These are phyloP conservation scores for Lipophrys pholis DNA, from an alignment of 2,113 vertebrate species.

Conservation along the genomic window DNA sequence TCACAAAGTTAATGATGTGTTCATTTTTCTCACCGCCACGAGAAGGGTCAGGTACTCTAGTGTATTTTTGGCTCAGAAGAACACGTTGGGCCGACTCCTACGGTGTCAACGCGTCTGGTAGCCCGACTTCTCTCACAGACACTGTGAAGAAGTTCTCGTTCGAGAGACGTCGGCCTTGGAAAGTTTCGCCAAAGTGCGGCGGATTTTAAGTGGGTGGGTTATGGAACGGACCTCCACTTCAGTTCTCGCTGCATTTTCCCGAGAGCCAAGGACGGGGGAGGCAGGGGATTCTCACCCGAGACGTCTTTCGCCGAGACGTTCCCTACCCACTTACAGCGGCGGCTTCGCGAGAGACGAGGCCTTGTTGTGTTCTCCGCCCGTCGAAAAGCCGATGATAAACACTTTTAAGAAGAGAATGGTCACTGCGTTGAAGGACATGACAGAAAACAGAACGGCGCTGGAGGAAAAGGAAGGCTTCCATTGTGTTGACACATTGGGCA, in stretches of 20 bases:
- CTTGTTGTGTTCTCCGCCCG: constrained; percentile 40
- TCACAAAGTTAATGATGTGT: too few species aligned
- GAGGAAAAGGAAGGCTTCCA: constrained; percentile 17
- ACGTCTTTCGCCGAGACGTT: not conserved
- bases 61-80: too few species aligned
- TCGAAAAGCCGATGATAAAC: constrained; percentile 38
- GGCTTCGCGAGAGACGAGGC: constrained; percentile 8
- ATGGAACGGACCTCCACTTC: constrained; percentile 42
- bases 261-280: too few species aligned
- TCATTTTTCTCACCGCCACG: too few species aligned
- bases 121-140: too few species aligned
- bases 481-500: constrained; percentile 18
- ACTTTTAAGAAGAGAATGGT: constrained; percentile 4
- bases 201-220: constrained; percentile 42
- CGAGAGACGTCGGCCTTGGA: too few species aligned
- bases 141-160: too few species aligned
- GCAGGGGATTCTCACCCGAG: too few species aligned
- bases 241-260: not conserved
- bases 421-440: constrained; percentile 20
- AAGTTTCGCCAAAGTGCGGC: too few species aligned
- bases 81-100: too few species aligned
- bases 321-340: not conserved
- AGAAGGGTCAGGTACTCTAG: too few species aligned
- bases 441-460: constrained; percentile 20
- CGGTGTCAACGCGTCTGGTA: too few species aligned